Evolutionary conservation across 30 jellyfish, hydroid and myxozoan genomes (phyloP), one percentile per base, ranked within the genome.

Genomic region (Sanderia malayensis): DNA sequence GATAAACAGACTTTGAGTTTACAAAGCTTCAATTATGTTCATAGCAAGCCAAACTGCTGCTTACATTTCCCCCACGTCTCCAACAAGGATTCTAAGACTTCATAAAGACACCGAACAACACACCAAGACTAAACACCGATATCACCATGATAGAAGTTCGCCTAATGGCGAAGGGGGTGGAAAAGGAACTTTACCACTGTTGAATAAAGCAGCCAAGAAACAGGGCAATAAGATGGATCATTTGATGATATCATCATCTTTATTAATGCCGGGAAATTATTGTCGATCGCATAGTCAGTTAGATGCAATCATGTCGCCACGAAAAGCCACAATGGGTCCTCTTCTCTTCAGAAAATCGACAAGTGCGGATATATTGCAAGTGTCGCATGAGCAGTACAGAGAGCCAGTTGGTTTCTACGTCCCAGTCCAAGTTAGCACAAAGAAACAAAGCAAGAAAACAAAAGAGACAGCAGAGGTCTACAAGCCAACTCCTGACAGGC

Each of bases 321-420:
- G 64, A 49, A 49, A 49, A 49, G 64, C 64, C 4, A n/a, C n/a
- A n/a, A 49, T 49, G 64, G 27, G 64, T 49, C 64, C 23, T 2
- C 18, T 49, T 11, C 64, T 49, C 3, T 19, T 49, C 11, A 11
- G 27, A 19, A 15, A 24, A 49, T 49, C 64, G 7, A 49, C 8
- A 11, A 49, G 64, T 18, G 25, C 18, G 64, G 27, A 49, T 11
- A 4, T 49, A 9, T 19, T 49, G 24, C 64, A 49, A 18, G 25
- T 49, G 3, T 24, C 64, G 24, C 3, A 4, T 9, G 64, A 9
- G 25, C 24, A n/a, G n/a, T n/a, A n/a, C n/a, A n/a, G n/a, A n/a
- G n/a, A n/a, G n/a, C n/a, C n/a, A n/a, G n/a, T n/a, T n/a, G n/a
- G n/a, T n/a, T n/a, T n/a, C n/a, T n/a, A n/a, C n/a, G n/a, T n/a